Evolutionary conservation across 2,797 vertebrate genomes (phyloP).

Genomic region (Carduelis carduelis): DNA sequence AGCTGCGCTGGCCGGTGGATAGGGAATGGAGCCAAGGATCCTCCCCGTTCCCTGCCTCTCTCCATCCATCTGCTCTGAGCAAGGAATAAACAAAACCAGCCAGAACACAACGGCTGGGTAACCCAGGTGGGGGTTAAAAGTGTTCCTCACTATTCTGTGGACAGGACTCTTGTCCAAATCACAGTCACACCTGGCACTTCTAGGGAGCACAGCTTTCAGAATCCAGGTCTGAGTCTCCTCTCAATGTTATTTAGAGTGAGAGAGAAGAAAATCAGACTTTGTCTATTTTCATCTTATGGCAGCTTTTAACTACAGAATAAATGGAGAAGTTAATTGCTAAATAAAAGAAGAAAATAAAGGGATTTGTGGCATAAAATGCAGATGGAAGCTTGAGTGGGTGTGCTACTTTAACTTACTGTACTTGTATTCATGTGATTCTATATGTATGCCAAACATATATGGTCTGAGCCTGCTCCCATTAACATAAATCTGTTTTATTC

Average conservation of each 20-base stretch:
- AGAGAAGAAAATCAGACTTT: conserved; percentile 22
- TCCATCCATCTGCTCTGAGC: conserved; percentile 48
- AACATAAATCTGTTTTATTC: background rate
- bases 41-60: conserved; percentile 52
- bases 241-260: conserved; percentile 14
- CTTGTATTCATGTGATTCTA: background rate
- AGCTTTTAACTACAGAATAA: conserved; percentile 55
- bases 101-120: conserved; percentile 52
- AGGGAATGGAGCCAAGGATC: conserved; percentile 57
- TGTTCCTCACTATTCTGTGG: background rate
- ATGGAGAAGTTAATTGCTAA: conserved; percentile 50
- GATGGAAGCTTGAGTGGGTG: conserved; percentile 22
- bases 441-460: conserved; percentile 45
- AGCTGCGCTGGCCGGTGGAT: conserved; percentile 44
- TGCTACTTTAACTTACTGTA: conserved; percentile 10
- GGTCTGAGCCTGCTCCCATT: conserved; percentile 49
- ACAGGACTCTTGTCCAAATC: conserved; percentile 8
- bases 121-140: conserved; percentile 37
- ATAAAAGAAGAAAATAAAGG: conserved; percentile 40
- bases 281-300: conserved; percentile 20
- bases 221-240: conserved; percentile 28
- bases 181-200: conserved; percentile 35
- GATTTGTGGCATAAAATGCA: conserved; percentile 31
- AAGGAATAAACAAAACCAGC: conserved; percentile 55
- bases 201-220: background rate